Evolutionary conservation across 2,888 invertebrate species (phyloP).

Genomic region (Dryococelus australis): DNA sequence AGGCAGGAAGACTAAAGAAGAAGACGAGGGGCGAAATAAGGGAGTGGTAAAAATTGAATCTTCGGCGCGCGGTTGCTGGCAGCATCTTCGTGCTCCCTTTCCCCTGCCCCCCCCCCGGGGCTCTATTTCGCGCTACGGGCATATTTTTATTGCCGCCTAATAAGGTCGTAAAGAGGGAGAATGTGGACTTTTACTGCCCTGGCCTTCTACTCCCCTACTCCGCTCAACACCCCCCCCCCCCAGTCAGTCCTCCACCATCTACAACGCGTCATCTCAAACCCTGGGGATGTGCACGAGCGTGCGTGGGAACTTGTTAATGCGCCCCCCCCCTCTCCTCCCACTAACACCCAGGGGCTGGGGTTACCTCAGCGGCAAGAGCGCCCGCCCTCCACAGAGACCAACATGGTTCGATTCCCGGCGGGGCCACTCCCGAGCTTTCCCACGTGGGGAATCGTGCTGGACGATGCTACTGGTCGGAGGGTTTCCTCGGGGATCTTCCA

Average conservation of each 20-base stretch:
- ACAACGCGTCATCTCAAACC: constrained; percentile 57
- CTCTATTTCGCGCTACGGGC: constrained; percentile 18
- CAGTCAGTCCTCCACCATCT: background rate
- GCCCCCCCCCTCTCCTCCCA: too few species aligned
- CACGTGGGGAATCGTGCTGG: too few species aligned
- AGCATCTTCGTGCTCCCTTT: constrained; percentile 48
- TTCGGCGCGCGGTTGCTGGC: background rate
- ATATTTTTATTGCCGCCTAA: constrained; percentile 42
- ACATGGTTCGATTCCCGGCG: too few species aligned
- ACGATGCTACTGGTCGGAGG: too few species aligned
- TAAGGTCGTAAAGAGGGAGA: constrained; percentile 40
- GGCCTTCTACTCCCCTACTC: background rate
- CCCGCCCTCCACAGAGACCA: too few species aligned
- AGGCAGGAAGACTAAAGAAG: background rate
- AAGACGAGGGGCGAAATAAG: background rate
- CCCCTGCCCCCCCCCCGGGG: constrained; percentile 31
- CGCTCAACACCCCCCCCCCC: constrained; percentile 50
- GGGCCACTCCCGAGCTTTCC: too few species aligned
- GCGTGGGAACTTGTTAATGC: background rate
- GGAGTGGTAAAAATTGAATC: background rate
- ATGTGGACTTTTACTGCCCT: constrained; percentile 1
- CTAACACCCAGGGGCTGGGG: too few species aligned
- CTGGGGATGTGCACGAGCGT: constrained; percentile 30
- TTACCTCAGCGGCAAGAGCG: too few species aligned
- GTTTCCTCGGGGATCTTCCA: too few species aligned